Percentiles rank a stretch among this genome's conserved stretches.
These are phyloP conservation scores for Ivindomyrus marchei DNA, from an alignment of 2,113 vertebrate species.

Conservation along the genomic window DNA sequence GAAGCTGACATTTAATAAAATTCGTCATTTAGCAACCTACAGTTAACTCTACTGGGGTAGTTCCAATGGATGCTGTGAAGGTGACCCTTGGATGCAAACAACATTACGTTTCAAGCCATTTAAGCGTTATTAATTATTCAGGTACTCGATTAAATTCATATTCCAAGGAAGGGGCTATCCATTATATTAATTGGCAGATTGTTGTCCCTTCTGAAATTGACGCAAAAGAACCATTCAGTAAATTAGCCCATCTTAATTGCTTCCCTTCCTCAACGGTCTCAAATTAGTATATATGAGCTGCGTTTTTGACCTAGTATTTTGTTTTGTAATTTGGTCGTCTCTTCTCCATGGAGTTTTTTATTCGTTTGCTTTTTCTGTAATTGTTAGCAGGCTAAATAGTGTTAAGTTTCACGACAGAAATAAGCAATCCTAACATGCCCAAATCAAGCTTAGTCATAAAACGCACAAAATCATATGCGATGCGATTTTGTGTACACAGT, in stretches of 20 bases:
- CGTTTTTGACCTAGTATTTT: neutral
- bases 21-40: neutral
- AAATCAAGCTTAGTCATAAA: neutral
- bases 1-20: neutral
- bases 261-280: neutral
- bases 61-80: neutral
- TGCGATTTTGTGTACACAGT: neutral
- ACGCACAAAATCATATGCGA: neutral
- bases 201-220: constrained; percentile 3
- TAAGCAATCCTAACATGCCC: neutral
- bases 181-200: neutral
- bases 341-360: neutral
- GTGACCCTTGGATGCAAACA: neutral
- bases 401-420: neutral
- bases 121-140: neutral
- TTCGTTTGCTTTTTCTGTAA: neutral
- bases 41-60: neutral
- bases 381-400: neutral
- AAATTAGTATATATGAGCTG: neutral
- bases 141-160: neutral
- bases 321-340: neutral
- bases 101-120: neutral
- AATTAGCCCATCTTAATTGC: neutral
- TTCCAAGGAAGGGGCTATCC: neutral
- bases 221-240: neutral